Evolutionary conservation across 2,888 invertebrate genomes (phyloP).

Genomic region (Xylocampa areola): DNA sequence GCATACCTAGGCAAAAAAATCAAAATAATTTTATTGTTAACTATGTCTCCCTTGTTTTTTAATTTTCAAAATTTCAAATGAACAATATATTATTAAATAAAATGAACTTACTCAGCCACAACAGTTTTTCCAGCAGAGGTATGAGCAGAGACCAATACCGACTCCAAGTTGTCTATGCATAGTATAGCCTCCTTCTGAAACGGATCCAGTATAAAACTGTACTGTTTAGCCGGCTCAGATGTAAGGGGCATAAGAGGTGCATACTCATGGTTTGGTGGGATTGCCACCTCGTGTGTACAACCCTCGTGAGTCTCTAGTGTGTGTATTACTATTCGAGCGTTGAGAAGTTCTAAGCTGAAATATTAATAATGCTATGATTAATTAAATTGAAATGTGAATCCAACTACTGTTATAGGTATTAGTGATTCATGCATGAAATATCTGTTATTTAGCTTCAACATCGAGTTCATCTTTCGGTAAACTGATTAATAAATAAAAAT

Average conservation of each 20-base stretch:
- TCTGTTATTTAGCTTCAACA: too few relatives aligned
- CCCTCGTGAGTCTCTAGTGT: slow-evolving; percentile 97
- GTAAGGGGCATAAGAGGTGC: slow-evolving; percentile 88
- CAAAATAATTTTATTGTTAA: too few relatives aligned
- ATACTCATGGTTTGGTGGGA: slow-evolving; percentile 96
- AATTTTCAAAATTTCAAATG: too few relatives aligned
- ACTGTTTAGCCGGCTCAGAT: slow-evolving; percentile 96
- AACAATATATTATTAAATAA: background rate
- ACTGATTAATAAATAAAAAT: background rate
- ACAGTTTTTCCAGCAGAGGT: slow-evolving; percentile 99
- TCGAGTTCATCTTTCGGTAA: too few relatives aligned
- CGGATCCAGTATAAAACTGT: slow-evolving; percentile 98
- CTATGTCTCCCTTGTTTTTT: too few relatives aligned
- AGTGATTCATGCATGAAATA: too few relatives aligned
- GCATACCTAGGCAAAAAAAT: slow-evolving; percentile 92
- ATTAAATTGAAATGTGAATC: too few relatives aligned
- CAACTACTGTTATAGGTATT: too few relatives aligned
- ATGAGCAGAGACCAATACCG: slow-evolving; percentile 99
- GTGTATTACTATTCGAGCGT: slow-evolving; percentile 95
- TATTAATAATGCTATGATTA: slow-evolving; percentile 1
- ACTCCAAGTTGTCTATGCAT: slow-evolving; percentile 99
- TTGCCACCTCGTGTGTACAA: slow-evolving; percentile 98
- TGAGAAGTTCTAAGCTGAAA: slow-evolving; percentile 92
- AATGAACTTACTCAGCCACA: slow-evolving; percentile 96
- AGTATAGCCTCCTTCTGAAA: slow-evolving; percentile 99